Percentiles rank a stretch among this genome's conserved stretches.
phyloP scores from a whole-genome alignment of 2,113 vertebrate species.

The Symphodus melops region DNA sequence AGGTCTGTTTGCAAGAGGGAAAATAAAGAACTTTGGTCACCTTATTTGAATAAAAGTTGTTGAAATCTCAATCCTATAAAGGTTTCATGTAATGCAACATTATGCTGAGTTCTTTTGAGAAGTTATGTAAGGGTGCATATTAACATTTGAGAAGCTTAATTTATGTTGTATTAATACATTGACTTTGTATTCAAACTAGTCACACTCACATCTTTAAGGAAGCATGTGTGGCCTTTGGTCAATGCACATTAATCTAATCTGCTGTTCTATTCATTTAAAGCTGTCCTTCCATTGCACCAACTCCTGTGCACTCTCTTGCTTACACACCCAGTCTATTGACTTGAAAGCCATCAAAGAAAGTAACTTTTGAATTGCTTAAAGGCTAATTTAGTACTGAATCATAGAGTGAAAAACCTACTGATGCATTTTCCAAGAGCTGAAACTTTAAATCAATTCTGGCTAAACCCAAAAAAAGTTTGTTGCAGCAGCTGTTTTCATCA shows the following conservation, averaged over 20 bases:
- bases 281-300: background rate
- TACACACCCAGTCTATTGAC: background rate
- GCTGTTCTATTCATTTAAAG: background rate
- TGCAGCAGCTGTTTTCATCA: slow-evolving; percentile 23
- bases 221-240: background rate
- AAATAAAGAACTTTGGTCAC: too few species aligned
- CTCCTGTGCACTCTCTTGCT: background rate
- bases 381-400: slow-evolving; percentile 6
- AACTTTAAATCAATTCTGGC: background rate
- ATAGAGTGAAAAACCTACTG: slow-evolving; percentile 8
- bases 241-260: background rate
- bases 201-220: too few species aligned
- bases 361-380: background rate
- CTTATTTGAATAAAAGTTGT: too few species aligned
- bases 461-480: background rate
- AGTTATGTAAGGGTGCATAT: too few species aligned
- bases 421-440: slow-evolving; percentile 7
- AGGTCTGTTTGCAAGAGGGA: too few species aligned
- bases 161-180: too few species aligned
- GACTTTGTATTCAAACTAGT: too few species aligned
- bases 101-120: too few species aligned
- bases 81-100: too few species aligned
- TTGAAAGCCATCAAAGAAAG: slow-evolving; percentile 1
- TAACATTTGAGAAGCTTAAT: too few species aligned
- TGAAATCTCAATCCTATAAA: too few species aligned